Conservation (phyloP, 2,888 invertebrate genomes). For the Rhingia rostrata region DNA sequence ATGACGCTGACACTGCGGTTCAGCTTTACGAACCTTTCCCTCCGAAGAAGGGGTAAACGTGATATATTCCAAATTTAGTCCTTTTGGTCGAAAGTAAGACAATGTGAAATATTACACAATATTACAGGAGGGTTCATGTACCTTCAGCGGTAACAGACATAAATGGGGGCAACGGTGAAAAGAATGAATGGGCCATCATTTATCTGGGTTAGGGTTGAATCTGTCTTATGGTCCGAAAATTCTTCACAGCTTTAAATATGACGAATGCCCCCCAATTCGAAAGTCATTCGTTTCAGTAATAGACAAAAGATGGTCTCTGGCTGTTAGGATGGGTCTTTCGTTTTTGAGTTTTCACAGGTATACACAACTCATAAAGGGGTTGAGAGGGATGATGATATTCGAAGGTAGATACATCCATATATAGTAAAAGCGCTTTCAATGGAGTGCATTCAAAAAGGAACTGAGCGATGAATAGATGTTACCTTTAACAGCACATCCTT, state of each 20-base stretch:
- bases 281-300: slow-evolving; percentile 67
- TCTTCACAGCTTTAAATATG: slow-evolving; percentile 72
- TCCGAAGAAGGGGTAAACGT: background rate
- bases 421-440: slow-evolving; percentile 31
- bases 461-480: slow-evolving; percentile 66
- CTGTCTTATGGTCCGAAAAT: slow-evolving; percentile 64
- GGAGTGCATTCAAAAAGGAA: slow-evolving; percentile 62
- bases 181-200: slow-evolving; percentile 66
- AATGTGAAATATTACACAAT: slow-evolving; percentile 23
- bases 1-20: slow-evolving; percentile 55
- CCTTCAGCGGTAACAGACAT: background rate
- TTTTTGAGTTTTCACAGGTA: slow-evolving; percentile 3
- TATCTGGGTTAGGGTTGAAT: slow-evolving; percentile 67
- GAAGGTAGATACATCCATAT: too few species aligned
- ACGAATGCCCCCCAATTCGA: slow-evolving; percentile 68
- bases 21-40: background rate
- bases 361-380: slow-evolving; percentile 1
- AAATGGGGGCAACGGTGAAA: slow-evolving; percentile 13
- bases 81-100: slow-evolving; percentile 2
- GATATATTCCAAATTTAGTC: slow-evolving; percentile 48
- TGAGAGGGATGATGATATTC: slow-evolving; percentile 3
- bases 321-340: background rate
- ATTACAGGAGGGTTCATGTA: background rate
- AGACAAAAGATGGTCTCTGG: slow-evolving; percentile 54
- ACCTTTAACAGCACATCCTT: slow-evolving; percentile 69